Evolutionary conservation across 2,113 vertebrate species (phyloP), one percentile per base, ranked within the genome.

Genomic region (Natator depressus): DNA sequence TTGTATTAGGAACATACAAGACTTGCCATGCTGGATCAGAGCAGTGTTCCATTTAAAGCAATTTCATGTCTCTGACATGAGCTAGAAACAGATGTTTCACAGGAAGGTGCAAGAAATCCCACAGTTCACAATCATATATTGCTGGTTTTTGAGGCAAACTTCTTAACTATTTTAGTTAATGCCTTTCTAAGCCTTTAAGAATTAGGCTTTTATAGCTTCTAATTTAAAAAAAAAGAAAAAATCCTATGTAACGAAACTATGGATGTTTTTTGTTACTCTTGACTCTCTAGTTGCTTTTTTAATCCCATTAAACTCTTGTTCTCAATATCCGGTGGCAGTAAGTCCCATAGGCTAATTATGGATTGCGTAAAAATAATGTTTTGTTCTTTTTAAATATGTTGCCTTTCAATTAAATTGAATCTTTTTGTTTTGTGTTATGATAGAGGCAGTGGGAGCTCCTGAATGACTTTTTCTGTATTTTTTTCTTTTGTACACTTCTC

Each of bases 251-350:
- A 42, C 89, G 79, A 81, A 90, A 88, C 92, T 93, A 10, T 89
- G 50, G 8, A 62, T 80, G 49, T 92, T 92, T 92, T 10, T 76
- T 76, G 84, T 89, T 83, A 87, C 92, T 91, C 80, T 50, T 89
- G 69, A 57, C 25, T 84, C 20, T 86, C 17, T 82, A 29, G 5
- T 89, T 93, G 53, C 79, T 69, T 87, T 90, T 93, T 93, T 85
- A 25, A 91, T 91, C 10, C 22, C 17, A 38, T 90, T 59, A 90
- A 50, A 80, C 80, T 91, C 94, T 79, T 87, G 82, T 65, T 80
- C 22, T 91, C 11, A 0, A 75, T 96, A 91, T 1, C 22, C 80
- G 79, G 6, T 85, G n/a, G 59, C 62, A 90, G 78, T 24, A 38
- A 65, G 31, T 65, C 35, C 16, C 62, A n/a, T 35, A 8, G 31